These are phyloP conservation scores for Leucosticte australis DNA, from an alignment of 2,113 vertebrate species.

Conservation along the genomic window DNA sequence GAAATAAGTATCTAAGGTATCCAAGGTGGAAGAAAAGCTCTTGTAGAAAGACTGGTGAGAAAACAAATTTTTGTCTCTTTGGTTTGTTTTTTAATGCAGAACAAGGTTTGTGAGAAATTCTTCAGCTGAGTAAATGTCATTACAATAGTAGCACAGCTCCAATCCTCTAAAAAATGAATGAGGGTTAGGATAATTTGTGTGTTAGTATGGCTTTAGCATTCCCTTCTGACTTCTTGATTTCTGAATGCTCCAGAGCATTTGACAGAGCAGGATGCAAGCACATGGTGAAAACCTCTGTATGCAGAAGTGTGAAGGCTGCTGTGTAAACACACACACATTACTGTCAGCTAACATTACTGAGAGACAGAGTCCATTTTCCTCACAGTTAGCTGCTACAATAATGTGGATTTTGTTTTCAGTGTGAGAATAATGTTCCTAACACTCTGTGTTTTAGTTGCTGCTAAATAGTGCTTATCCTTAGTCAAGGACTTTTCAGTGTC, in stretches of 20 bases:
- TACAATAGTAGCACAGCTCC: neutral
- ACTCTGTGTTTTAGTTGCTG: neutral
- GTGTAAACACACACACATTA: neutral
- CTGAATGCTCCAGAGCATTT: neutral
- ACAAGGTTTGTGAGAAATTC: neutral
- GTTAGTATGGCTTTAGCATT: neutral
- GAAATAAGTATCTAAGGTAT: neutral
- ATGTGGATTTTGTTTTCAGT: neutral
- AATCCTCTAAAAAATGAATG: neutral
- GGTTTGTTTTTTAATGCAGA: neutral
- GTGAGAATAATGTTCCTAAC: neutral
- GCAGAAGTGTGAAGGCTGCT: neutral
- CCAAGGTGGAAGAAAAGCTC: neutral
- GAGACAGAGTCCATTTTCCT: neutral
- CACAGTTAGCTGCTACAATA: neutral
- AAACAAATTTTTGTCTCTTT: neutral
- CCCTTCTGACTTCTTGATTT: neutral
- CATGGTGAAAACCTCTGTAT: neutral
- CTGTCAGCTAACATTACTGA: neutral
- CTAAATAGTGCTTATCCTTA: neutral
- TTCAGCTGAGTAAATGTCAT: neutral
- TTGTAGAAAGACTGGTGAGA: neutral
- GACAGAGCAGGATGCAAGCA: neutral
- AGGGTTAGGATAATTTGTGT: neutral
- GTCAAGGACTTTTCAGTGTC: neutral